These are phyloP conservation scores for Aythya baeri DNA, from an alignment of 2,113 vertebrate species.

Conservation along the genomic window DNA sequence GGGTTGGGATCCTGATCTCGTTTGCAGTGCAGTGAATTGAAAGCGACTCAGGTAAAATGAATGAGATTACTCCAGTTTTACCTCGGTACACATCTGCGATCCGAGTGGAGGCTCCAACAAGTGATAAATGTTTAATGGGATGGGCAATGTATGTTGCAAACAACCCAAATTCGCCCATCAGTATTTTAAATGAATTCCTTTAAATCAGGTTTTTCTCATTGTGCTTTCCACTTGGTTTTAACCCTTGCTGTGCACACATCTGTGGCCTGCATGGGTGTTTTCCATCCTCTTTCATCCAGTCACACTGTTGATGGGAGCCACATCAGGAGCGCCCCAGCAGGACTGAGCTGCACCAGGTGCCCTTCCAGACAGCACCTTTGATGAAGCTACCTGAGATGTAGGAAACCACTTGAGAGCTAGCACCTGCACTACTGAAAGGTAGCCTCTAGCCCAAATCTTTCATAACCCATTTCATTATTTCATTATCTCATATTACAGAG, in stretches of 20 bases:
- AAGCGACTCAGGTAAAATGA: not conserved
- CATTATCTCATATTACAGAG: not conserved
- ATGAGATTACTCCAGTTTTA: conserved; percentile 20
- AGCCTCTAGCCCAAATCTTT: not conserved
- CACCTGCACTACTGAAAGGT: not conserved
- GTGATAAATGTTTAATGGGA: conserved; percentile 29
- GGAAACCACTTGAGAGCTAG: not conserved
- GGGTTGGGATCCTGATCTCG: not conserved
- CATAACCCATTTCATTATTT: not conserved
- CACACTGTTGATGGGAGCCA: not conserved
- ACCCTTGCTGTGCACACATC: not conserved
- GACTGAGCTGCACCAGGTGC: not conserved
- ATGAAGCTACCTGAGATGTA: rapidly evolving
- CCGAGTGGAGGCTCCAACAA: not conserved
- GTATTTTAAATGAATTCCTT: not conserved
- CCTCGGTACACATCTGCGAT: not conserved
- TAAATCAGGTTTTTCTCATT: not conserved
- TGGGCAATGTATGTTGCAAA: not conserved
- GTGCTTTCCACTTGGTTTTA: not conserved
- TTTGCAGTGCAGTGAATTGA: not conserved
- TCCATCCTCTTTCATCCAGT: not conserved
- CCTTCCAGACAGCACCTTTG: not conserved
- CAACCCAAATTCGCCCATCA: conserved; percentile 21
- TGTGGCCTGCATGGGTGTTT: rapidly evolving
- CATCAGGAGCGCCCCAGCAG: rapidly evolving